Base-by-base conservation (phyloP, 2,888 invertebrate species). In the Diplolepis rosae region DNA sequence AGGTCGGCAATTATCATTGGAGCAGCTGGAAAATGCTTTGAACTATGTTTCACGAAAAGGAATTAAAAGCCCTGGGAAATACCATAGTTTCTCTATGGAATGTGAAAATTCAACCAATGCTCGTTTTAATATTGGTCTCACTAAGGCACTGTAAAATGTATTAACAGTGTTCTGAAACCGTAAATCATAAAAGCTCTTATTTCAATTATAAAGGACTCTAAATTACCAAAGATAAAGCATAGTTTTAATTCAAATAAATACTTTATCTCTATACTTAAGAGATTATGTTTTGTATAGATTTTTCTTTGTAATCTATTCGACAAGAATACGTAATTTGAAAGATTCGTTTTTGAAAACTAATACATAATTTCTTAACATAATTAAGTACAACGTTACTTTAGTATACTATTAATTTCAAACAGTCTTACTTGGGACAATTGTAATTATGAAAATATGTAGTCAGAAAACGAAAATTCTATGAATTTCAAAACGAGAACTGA, bases 341-440 rank as follows among this genome's bases (percentile, higher is more conserved):
- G 1, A 22, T 1, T 18, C 22, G 18, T 22, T n/a, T n/a, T n/a
- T n/a, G n/a, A n/a, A n/a, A n/a, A n/a, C n/a, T n/a, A n/a, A 45
- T 45, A 18, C 3, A 7, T 4, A 11, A 4, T 7, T 45, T 45
- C 18, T 45, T 18, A 45, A 18, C 45, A 52, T 52, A 52, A 27
- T 52, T 52, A 52, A 52, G 52, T 52, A 52, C 52, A 52, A 28
- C 52, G 27, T 52, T 28, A 27, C 27, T 52, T 52, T 28, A 27
- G 27, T n/a, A 52, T 27, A 28, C 18, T n/a, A 52, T 52, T 9
- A 27, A 28, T 52, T 28, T 28, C 13, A 27, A 50, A 52, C 52
- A 52, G 52, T 52, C 52, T 52, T 52, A 52, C 2, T 27, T 7
- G 18, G 45, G 18, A 52, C 11, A 27, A 52, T 52, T n/a, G 7